Percentiles rank a stretch among this genome's conserved stretches.
Evolutionary conservation across 2,113 vertebrate species (phyloP).

Genomic region (Cygnus atratus): DNA sequence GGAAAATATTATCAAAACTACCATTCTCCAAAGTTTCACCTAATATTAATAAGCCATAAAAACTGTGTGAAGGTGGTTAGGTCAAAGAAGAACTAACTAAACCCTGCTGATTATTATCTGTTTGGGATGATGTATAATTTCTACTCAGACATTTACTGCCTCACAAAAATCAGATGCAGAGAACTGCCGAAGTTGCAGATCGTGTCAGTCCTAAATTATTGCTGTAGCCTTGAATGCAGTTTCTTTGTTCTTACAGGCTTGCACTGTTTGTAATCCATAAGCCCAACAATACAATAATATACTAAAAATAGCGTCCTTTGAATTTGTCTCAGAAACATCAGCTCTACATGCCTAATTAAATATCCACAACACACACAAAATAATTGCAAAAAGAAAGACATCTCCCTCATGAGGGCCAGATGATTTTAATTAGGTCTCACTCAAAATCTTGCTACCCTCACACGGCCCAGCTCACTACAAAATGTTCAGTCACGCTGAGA

Average conservation of each 20-base stretch:
- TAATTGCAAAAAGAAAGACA: slow-evolving; percentile 8
- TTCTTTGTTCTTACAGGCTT: background rate
- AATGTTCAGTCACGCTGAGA: background rate
- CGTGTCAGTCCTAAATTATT: background rate
- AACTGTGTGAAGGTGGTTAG: background rate
- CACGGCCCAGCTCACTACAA: background rate
- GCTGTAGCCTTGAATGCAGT: background rate
- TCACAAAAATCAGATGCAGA: background rate
- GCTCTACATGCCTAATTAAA: slow-evolving; percentile 40
- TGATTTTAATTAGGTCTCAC: slow-evolving; percentile 62
- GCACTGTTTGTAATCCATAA: background rate
- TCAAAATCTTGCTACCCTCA: background rate
- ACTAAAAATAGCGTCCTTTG: slow-evolving; percentile 6
- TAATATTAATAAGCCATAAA: background rate
- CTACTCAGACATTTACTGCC: background rate
- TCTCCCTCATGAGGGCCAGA: slow-evolving; percentile 19
- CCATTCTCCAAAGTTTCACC: background rate
- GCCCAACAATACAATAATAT: background rate
- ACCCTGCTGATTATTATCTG: background rate
- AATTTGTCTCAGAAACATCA: slow-evolving; percentile 33
- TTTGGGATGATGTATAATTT: background rate
- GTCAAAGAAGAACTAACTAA: background rate
- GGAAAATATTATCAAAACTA: background rate
- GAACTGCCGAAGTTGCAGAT: background rate
- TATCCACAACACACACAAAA: background rate